Evolutionary conservation across 2,797 vertebrate species (phyloP), one percentile per base, ranked within the genome.

Genomic region (Myotis findleyi): DNA sequence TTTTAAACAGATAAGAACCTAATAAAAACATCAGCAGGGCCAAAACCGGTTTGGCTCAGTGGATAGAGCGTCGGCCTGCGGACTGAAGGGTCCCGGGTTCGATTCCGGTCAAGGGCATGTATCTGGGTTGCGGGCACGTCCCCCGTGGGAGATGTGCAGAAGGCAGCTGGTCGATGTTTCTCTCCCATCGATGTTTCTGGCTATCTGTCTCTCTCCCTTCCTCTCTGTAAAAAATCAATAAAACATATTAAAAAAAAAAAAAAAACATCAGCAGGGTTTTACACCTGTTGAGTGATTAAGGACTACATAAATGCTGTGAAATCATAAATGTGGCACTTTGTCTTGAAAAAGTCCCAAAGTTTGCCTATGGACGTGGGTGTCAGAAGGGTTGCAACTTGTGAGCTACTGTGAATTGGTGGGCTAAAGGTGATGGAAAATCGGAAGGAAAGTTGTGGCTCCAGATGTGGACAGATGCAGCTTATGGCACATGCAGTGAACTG

Each of bases 251-350:
- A n/a, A n/a, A n/a, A n/a, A n/a, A n/a, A n/a, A n/a, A n/a, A n/a
- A 89, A 81, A 91, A 97, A 75, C n/a, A 85, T 96, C 9, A 87
- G 20, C 76, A 85, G 55, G 49, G 90, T 83, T 95, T 82, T 92
- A 84, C 5, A 59, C 51, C 51, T 23, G 7, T 64, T 77, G 30
- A 23, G 21, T 66, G 53, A n/a, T 81, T 82, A 90, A 75, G 73
- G 92, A 69, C 80, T 30, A 21, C 11, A 64, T 55, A 33, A 87
- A 79, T 53, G 0, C 38, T 21, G 10, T 92, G n/a, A 36, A 83
- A 69, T 10, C 44, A 49, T 87, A 90, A 81, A 85, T 80, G 49
- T 3, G 49, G 49, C 55, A 17, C 18, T 92, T 91, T 69, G 64
- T 33, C 85, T 75, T 83, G 72, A 77, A 71, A 75, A 84, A 30